Evolutionary conservation across 2,113 vertebrate genomes (phyloP).

Genomic region (Zosterops lateralis): DNA sequence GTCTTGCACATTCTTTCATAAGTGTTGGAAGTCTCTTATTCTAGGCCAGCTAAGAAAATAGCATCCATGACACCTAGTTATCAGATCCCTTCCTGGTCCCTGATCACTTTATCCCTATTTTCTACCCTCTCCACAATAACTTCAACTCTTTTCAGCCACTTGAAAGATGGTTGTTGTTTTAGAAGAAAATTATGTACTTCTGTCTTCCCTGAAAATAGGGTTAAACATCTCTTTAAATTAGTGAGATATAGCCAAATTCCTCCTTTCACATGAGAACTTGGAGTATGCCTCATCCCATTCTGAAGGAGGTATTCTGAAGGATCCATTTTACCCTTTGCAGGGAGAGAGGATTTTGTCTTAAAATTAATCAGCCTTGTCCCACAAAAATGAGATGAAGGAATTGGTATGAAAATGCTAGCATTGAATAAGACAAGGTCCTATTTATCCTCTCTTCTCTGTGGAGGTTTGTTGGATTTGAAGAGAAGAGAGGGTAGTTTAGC

Average conservation of each 20-base stretch:
- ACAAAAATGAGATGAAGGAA: background rate
- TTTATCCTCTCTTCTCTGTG: background rate
- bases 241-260: background rate
- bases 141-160: background rate
- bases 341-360: background rate
- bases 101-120: background rate
- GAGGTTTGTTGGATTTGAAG: background rate
- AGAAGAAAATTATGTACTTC: background rate
- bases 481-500: background rate
- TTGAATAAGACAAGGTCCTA: background rate
- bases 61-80: background rate
- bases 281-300: background rate
- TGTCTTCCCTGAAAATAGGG: background rate
- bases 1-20: background rate
- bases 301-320: background rate
- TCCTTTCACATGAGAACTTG: background rate
- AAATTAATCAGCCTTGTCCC: background rate
- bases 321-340: background rate
- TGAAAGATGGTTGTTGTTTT: background rate
- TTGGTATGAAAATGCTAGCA: background rate
- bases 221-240: background rate
- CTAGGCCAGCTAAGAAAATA: background rate
- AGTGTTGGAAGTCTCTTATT: background rate
- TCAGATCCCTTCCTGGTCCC: background rate
- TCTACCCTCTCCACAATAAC: background rate